Evolutionary conservation across 2,888 invertebrate genomes (phyloP).

Genomic region (Morpho achilles): DNA sequence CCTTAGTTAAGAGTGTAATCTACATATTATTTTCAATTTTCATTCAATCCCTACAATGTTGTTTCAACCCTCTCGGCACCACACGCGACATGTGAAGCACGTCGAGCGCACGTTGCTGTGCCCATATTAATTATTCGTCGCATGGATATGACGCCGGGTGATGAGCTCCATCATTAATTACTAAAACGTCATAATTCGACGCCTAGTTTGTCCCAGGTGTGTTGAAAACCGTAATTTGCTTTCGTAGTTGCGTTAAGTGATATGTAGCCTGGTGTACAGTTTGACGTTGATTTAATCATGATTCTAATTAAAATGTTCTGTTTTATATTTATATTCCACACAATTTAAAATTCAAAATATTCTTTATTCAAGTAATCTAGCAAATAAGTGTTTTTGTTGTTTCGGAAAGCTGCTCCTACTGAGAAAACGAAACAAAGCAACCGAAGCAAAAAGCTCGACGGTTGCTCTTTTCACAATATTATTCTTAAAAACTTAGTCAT

Average conservation of each 20-base stretch:
- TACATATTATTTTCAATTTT: not conserved
- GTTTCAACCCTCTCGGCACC: constrained; percentile 6
- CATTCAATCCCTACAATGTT: not conserved
- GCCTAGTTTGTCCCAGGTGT: constrained; percentile 54
- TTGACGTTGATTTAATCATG: not conserved
- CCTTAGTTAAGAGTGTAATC: too few relatives aligned
- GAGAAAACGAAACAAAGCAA: too few relatives aligned
- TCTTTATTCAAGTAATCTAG: too few relatives aligned
- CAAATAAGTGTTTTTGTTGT: too few relatives aligned
- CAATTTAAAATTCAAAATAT: too few relatives aligned
- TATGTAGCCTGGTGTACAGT: constrained; percentile 5
- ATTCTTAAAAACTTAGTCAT: too few relatives aligned
- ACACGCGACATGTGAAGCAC: constrained; percentile 9
- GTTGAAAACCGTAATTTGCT: constrained; percentile 46
- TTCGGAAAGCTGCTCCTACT: too few relatives aligned
- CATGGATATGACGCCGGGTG: constrained; percentile 37
- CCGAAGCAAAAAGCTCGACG: too few relatives aligned
- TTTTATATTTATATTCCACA: too few relatives aligned
- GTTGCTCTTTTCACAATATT: too few relatives aligned
- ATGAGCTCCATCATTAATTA: constrained; percentile 55
- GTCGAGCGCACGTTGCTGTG: constrained; percentile 36
- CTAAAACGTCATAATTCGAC: constrained; percentile 52
- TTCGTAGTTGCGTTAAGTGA: constrained; percentile 16
- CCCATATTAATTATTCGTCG: constrained; percentile 43
- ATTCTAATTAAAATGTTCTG: not conserved